Evolutionary conservation across 30 jellyfish, hydroid and myxozoan species (phyloP), one percentile per base, ranked within the genome.

Genomic region (Aurelia coerulea): DNA sequence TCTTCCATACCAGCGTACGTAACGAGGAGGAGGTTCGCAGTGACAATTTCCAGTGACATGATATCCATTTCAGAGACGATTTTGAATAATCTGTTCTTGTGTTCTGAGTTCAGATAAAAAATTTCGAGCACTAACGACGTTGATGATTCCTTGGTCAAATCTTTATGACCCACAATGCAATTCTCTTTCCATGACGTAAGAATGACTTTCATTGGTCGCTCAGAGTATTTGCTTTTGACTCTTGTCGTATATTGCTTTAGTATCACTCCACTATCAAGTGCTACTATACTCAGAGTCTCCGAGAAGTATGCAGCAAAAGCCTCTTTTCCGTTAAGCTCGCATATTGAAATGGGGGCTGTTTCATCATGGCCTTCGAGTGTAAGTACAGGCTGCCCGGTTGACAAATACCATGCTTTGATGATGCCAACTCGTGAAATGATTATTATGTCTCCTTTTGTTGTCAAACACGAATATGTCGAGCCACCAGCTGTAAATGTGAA

Each of bases 381-480:
- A 56, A 76, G 68, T 23, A 88, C 77, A 39, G 83, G 87, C 37
- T 88, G 91, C 5, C 96, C 96, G 8, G 85, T 88, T n/a, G 91
- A 71, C 11, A 81, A 72, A 33, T n/a, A 46, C 96, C 96, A 88
- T 23, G 88, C 84, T 62, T 73, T 84, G 71, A 84, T 73, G 76
- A 74, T 68, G 17, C 88, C 88, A 54, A 52, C 32, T 66, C 88
- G 84, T 5, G 93, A 84, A 14, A 65, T 51, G 16, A 74, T 49
- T 19, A 74, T 49, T 11, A 77, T 49, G 62, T 65, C 79, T 1
- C 93, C 93, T 6, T 65, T 71, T 3, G 68, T 14, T 6, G 88
- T 23, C 33, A 84, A 51, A 59, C 88, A 73, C 17, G 93, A 62
- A 73, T 73, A 73, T 15, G 93, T 84, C 8, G 81, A n/a, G 2